Evolutionary conservation across 2,888 invertebrate genomes (phyloP).

Genomic region (Linnaemya vulpina): DNA sequence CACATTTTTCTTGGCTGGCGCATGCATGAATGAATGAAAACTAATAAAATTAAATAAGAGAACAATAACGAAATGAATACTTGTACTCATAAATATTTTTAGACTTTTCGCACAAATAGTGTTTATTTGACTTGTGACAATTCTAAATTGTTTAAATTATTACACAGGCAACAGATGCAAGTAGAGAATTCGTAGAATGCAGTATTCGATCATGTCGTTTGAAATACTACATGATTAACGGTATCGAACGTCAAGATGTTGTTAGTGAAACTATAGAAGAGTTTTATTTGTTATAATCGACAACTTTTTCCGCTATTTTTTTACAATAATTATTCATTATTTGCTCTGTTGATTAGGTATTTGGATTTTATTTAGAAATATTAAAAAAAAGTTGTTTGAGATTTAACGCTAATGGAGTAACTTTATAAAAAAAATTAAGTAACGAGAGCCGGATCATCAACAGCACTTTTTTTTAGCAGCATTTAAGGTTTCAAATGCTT

Average conservation of each 20-base stretch:
- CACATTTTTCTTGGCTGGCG: slow-evolving; percentile 29
- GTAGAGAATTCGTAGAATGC: slow-evolving; percentile 36
- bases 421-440: too few relatives aligned
- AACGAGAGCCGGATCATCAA: too few relatives aligned
- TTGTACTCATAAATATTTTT: neutral
- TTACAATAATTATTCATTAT: too few relatives aligned
- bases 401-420: too few relatives aligned
- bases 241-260: neutral
- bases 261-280: neutral
- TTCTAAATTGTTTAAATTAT: slow-evolving; percentile 29
- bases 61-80: neutral
- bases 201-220: slow-evolving; percentile 32
- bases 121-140: slow-evolving; percentile 57
- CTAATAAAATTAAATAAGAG: slow-evolving; percentile 10
- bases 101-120: slow-evolving; percentile 26
- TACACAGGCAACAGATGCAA: slow-evolving; percentile 23
- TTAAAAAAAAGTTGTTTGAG: too few relatives aligned
- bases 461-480: too few relatives aligned
- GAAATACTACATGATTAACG: slow-evolving; percentile 24
- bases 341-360: too few relatives aligned
- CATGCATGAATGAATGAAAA: slow-evolving; percentile 43
- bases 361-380: too few relatives aligned
- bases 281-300: neutral
- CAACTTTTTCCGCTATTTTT: too few relatives aligned
- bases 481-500: too few relatives aligned